Conservation (phyloP, 2,888 invertebrate genomes). For the Gymnocheta viridis region DNA sequence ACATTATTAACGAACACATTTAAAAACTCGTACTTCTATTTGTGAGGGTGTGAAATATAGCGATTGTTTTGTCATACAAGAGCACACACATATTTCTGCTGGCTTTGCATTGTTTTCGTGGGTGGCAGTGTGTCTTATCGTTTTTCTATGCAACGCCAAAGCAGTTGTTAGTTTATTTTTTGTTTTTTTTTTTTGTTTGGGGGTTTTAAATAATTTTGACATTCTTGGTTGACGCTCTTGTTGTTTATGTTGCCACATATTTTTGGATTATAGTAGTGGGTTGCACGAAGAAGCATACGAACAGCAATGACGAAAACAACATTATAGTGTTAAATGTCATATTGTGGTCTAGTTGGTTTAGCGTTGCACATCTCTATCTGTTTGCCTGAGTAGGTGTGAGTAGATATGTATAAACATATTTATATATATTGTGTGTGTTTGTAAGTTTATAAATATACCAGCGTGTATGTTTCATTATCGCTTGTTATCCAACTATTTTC, state of each 20-base stretch:
- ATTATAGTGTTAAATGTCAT: conserved; percentile 54
- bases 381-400: not conserved
- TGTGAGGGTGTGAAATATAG: not conserved
- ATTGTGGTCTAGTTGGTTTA: conserved; percentile 56
- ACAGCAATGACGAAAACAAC: conserved; percentile 3
- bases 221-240: conserved; percentile 54
- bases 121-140: not conserved
- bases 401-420: not conserved
- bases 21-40: not conserved
- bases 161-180: not conserved
- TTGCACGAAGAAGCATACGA: not conserved
- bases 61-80: not conserved
- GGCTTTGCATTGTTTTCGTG: not conserved
- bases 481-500: conserved; percentile 3
- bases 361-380: conserved; percentile 19
- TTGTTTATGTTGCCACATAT: conserved; percentile 50
- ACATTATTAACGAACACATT: not conserved
- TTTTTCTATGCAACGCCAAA: not conserved
- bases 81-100: not conserved
- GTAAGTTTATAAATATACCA: not conserved
- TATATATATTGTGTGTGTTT: not conserved
- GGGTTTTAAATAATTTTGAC: conserved; percentile 53
- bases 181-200: not conserved
- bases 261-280: conserved; percentile 33
- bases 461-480: not conserved